Evolutionary conservation across 1,140 invertebrate genomes (phyloP).

Genomic region (Procambarus clarkii): DNA sequence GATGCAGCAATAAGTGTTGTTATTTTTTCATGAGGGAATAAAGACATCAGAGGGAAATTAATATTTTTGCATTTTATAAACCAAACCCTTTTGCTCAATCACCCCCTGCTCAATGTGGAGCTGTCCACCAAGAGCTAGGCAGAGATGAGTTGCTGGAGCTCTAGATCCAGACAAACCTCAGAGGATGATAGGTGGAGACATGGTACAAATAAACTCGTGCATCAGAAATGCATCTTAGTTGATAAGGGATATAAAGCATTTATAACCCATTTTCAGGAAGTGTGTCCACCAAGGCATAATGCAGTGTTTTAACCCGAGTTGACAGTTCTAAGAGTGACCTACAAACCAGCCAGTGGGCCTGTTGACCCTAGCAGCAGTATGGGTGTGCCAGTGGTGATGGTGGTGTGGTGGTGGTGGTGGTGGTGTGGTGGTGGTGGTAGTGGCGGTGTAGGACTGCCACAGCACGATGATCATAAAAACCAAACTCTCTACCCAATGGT

Average conservation of each 20-base stretch:
- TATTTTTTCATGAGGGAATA: slow-evolving; percentile 59
- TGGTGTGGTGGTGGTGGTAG: slow-evolving; percentile 21
- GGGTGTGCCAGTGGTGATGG: neutral
- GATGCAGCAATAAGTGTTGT: slow-evolving; percentile 62
- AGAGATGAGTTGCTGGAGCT: slow-evolving; percentile 41
- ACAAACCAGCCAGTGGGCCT: slow-evolving; percentile 33
- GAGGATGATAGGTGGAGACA: slow-evolving; percentile 35
- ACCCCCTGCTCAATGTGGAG: slow-evolving; percentile 30
- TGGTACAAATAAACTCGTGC: slow-evolving; percentile 3
- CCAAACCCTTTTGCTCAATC: slow-evolving; percentile 51
- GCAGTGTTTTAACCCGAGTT: neutral
- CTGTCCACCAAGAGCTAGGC: slow-evolving; percentile 21
- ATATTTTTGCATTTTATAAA: slow-evolving; percentile 50
- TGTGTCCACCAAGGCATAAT: neutral
- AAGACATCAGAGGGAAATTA: slow-evolving; percentile 50
- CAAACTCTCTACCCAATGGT: slow-evolving; percentile 11
- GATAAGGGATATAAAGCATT: slow-evolving; percentile 12
- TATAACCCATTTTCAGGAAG: neutral
- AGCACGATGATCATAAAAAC: neutral
- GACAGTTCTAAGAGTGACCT: slow-evolving; percentile 6
- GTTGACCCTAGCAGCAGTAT: neutral
- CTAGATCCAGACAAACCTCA: slow-evolving; percentile 28
- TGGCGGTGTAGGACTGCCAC: slow-evolving; percentile 32
- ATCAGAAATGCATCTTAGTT: slow-evolving; percentile 10
- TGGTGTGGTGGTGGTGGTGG: neutral